phyloP scores from a whole-genome alignment of 2,797 vertebrate species.

The Pseudomugil tenellus region DNA sequence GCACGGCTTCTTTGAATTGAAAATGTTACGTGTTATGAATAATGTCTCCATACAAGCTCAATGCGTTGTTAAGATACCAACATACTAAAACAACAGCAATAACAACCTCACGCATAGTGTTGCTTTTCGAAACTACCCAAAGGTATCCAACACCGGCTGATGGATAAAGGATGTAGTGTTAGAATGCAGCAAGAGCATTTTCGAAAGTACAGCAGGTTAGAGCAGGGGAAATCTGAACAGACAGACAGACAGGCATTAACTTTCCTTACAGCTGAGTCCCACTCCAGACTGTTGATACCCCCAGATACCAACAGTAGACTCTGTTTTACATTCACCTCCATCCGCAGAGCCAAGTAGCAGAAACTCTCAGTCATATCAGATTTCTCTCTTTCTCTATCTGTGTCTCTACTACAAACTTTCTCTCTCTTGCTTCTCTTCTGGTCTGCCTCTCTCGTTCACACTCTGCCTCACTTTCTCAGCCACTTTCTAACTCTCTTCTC shows the following conservation, averaged over 20 bases:
- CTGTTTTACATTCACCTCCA: constrained; percentile 86
- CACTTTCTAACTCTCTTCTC: constrained; percentile 47
- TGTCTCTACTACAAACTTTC: constrained; percentile 73
- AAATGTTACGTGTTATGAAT: constrained; percentile 41
- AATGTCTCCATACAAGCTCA: constrained; percentile 44
- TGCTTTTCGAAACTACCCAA: constrained; percentile 44
- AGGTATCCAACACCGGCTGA: constrained; percentile 49
- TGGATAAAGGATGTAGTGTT: constrained; percentile 70
- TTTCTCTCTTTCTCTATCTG: constrained; percentile 79
- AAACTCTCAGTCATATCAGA: constrained; percentile 80
- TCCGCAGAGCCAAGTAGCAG: constrained; percentile 75
- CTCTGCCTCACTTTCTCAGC: constrained; percentile 62
- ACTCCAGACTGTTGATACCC: constrained; percentile 82
- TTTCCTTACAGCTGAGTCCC: constrained; percentile 75
- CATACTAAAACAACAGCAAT: constrained; percentile 44
- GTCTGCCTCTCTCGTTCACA: constrained; percentile 65
- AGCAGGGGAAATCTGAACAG: constrained; percentile 66
- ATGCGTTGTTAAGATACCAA: constrained; percentile 46
- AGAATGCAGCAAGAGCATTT: constrained; percentile 74
- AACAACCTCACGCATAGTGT: constrained; percentile 24
- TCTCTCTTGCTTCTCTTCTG: constrained; percentile 56
- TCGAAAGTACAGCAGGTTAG: constrained; percentile 70
- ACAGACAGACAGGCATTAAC: constrained; percentile 78
- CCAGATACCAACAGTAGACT: constrained; percentile 81
- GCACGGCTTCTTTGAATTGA: constrained; percentile 52